A percentile compares a stretch with the other conserved stretches of the same genome.
phyloP scores from a whole-genome alignment of 2,797 vertebrate genomes.

The Melanotaenia parkinsoni region DNA sequence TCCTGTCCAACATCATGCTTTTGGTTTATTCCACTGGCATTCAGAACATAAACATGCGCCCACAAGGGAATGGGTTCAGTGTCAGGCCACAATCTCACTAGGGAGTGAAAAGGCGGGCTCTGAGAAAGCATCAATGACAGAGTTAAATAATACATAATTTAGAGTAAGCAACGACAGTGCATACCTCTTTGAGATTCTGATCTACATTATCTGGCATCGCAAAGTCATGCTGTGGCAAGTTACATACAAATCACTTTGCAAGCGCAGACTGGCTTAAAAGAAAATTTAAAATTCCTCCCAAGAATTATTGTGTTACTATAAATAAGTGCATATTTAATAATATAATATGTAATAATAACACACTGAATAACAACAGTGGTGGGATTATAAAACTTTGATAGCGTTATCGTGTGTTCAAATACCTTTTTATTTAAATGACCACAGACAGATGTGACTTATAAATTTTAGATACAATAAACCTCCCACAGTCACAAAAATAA shows the following conservation, averaged over 20 bases:
- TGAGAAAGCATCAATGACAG: neutral
- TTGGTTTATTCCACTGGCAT: conserved; percentile 46
- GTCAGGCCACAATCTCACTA: conserved; percentile 45
- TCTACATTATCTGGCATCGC: neutral
- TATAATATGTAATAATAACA: neutral
- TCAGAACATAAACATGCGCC: conserved; percentile 52
- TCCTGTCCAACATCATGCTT: conserved; percentile 57
- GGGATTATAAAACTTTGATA: neutral
- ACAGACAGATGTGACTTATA: neutral
- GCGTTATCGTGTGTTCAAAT: neutral
- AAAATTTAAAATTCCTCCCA: too few species aligned
- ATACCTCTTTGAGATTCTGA: conserved; percentile 17
- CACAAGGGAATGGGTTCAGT: conserved; percentile 68
- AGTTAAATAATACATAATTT: conserved; percentile 16
- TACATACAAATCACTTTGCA: too few species aligned
- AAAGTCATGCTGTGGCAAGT: conserved; percentile 28
- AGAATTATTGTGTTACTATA: too few species aligned
- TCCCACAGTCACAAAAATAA: neutral
- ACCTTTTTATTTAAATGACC: neutral
- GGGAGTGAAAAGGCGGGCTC: conserved; percentile 37
- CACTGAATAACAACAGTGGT: neutral
- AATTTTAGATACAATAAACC: neutral
- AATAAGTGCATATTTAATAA: too few species aligned
- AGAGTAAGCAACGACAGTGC: neutral
- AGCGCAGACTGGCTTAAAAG: too few species aligned